A percentile compares a stretch with the other conserved stretches of the same genome.
These are phyloP conservation scores for Gyrodactylus salaris DNA, from an alignment of 1,140 invertebrate genomes.

Conservation along the genomic window DNA sequence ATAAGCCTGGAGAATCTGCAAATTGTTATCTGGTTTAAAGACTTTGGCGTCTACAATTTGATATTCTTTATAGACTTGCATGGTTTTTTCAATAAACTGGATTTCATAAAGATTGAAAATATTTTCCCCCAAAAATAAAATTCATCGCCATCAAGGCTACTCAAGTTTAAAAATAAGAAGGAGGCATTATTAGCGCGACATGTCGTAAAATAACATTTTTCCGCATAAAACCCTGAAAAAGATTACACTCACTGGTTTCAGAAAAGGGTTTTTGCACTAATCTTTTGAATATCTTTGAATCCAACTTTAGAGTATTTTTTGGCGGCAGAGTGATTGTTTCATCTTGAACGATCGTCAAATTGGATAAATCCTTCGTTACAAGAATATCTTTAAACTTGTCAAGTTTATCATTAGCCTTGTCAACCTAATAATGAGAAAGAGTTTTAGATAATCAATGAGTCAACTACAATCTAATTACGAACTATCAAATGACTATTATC, in stretches of 20 bases:
- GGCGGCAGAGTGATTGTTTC: neutral
- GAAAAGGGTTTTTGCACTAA: neutral
- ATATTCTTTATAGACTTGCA: neutral
- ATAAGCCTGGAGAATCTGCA: too few relatives aligned
- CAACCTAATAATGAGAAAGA: neutral
- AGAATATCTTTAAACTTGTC: neutral
- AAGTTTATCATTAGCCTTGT: neutral
- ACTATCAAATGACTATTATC: too few relatives aligned
- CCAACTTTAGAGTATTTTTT: neutral
- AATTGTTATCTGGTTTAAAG: too few relatives aligned
- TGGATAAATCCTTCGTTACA: neutral
- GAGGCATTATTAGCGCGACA: too few relatives aligned
- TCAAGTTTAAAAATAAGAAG: too few relatives aligned
- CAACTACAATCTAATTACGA: too few relatives aligned
- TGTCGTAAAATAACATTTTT: neutral
- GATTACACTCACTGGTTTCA: neutral
- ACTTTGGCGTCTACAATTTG: too few relatives aligned
- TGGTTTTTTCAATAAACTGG: neutral
- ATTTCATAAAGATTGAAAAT: neutral
- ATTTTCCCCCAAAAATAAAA: neutral
- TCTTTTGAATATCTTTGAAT: neutral
- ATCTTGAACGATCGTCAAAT: neutral
- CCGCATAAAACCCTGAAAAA: too few relatives aligned
- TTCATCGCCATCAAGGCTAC: neutral
- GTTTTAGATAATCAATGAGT: neutral